Evolutionary conservation across 2,888 invertebrate species (phyloP), one percentile per base, ranked within the genome.

Genomic region (Pyrrhia umbra): DNA sequence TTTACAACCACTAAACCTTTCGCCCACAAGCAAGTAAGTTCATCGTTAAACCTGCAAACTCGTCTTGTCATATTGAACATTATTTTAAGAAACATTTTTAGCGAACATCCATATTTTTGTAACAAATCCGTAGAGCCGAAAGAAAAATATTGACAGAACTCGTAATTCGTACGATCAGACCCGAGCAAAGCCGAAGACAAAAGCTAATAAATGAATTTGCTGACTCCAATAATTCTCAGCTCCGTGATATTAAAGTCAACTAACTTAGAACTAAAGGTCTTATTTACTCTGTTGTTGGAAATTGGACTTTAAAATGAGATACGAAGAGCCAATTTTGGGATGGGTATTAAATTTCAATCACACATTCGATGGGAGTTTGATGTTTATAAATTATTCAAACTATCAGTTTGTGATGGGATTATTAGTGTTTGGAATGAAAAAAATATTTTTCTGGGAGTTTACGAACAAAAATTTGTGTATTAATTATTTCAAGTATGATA

Each of bases 61-160:
- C 6, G 6, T 6, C 23, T 23, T 4, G 3, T 23, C 2, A 27
- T 27, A 10, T 9, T 10, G 10, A 27, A 8, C 9, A 9, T 10
- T 10, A 27, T 27, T 27, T 9, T 9, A 27, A 27, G 2, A 9
- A 27, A 27, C 27, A 18, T 56, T 39, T 55, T 34, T 16, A 16
- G n/a, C 42, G 5, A 65, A 45, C 45, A 56, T 45, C 43, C 37
- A 68, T 46, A 10, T 10, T 66, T 30, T 63, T 34, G 25, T 20
- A 8, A 27, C 15, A 37, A 68, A 69, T 43, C 63, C 21, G 47
- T 23, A 30, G 49, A 54, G n/a, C 27, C 6, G 18, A 47, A 40
- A 64, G 5, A 10, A 55, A 63, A 42, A 71, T 37, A 40, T 15
- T 39, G 18, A 50, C n/a, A 8, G 9, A 23, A 34, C 13, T 4